Evolutionary conservation across 1,140 invertebrate genomes (phyloP).

Genomic region (Papilio xuthus): DNA sequence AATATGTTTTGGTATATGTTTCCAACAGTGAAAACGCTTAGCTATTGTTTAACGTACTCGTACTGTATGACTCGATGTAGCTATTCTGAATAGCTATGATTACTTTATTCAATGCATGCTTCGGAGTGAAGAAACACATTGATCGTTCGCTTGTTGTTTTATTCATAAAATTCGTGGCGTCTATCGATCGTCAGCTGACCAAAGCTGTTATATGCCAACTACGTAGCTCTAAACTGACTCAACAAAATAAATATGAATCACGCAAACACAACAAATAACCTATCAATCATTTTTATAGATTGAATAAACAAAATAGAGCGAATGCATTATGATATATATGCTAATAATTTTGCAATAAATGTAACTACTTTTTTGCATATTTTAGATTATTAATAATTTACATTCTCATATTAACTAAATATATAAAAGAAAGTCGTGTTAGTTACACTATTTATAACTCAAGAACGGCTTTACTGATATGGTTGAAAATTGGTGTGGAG

Average conservation of each 20-base stretch:
- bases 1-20: too few relatives aligned
- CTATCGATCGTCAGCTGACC: constrained; percentile 21
- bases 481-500: too few relatives aligned
- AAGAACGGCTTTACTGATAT: too few relatives aligned
- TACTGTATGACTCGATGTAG: too few relatives aligned
- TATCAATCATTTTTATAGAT: neutral
- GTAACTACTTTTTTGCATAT: too few relatives aligned
- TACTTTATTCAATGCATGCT: neutral
- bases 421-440: too few relatives aligned
- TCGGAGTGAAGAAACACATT: neutral
- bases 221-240: constrained; percentile 3
- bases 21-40: too few relatives aligned
- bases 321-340: neutral
- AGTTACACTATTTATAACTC: too few relatives aligned
- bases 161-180: constrained; percentile 27
- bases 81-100: too few relatives aligned
- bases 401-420: too few relatives aligned
- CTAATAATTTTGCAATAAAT: neutral
- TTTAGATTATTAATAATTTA: too few relatives aligned
- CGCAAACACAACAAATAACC: neutral
- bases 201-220: constrained; percentile 17
- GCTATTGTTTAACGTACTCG: too few relatives aligned
- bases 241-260: constrained; percentile 27
- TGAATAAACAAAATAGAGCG: neutral
- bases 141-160: constrained; percentile 29